phyloP scores from a whole-genome alignment of 1,140 invertebrate genomes.

The Eufriesea mexicana region DNA sequence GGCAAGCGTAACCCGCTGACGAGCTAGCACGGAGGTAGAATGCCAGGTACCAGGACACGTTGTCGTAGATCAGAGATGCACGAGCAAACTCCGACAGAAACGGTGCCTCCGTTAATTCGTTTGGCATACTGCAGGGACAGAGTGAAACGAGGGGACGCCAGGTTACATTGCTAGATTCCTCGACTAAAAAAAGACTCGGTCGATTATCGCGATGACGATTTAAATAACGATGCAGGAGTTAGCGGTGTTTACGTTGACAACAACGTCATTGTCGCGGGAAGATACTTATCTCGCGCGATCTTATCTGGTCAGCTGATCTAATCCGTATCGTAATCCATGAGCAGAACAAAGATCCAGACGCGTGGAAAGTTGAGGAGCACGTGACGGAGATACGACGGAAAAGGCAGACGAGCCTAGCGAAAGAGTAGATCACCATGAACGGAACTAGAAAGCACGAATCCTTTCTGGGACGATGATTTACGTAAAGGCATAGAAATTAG shows the following conservation, averaged over 20 bases:
- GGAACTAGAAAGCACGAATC: conserved; percentile 13
- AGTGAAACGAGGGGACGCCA: not conserved
- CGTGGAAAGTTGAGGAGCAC: not conserved
- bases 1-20: not conserved
- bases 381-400: too few species aligned
- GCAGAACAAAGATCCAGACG: not conserved
- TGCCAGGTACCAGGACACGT: not conserved
- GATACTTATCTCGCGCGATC: not conserved
- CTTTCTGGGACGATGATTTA: not conserved
- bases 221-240: not conserved
- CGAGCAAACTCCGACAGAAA: not conserved
- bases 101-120: not conserved
- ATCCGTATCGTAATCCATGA: not conserved
- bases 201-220: not conserved
- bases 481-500: not conserved
- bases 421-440: not conserved
- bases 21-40: not conserved
- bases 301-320: not conserved
- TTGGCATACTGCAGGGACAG: not conserved
- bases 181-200: not conserved
- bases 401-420: not conserved
- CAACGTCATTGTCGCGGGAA: not conserved
- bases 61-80: not conserved
- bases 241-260: not conserved
- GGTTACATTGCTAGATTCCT: not conserved